Evolutionary conservation across 2,797 vertebrate species (phyloP).

Genomic region (Hozukius guyotensis): DNA sequence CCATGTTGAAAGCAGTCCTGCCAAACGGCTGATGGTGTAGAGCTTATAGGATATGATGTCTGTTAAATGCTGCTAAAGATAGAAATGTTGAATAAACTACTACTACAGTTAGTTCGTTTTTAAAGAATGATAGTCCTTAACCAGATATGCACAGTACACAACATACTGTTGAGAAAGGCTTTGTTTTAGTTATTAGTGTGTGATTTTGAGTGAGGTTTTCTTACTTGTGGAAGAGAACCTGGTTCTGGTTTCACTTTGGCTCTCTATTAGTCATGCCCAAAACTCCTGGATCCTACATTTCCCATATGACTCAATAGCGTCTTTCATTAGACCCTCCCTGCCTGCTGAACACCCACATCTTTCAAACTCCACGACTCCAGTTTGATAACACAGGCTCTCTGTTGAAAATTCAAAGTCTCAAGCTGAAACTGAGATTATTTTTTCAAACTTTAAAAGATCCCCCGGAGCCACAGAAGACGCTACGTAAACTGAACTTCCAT

Average conservation of each 20-base stretch:
- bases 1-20: no score
- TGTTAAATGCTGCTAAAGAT: background rate
- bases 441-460: background rate
- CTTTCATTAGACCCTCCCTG: background rate
- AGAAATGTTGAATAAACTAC: background rate
- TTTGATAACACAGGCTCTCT: background rate
- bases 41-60: background rate
- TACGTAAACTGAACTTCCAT: background rate
- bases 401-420: background rate
- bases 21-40: background rate
- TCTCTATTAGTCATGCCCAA: background rate
- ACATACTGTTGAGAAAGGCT: background rate
- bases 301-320: background rate
- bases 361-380: background rate
- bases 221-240: background rate
- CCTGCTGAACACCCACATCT: background rate
- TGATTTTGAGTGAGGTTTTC: background rate
- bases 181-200: background rate
- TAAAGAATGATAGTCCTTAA: background rate
- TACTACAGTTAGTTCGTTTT: background rate
- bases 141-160: background rate
- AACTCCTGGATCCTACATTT: background rate
- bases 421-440: background rate
- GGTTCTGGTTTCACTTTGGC: background rate
- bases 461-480: background rate